Evolutionary conservation across 2,888 invertebrate species (phyloP).

Genomic region (Acrocera orbiculus): DNA sequence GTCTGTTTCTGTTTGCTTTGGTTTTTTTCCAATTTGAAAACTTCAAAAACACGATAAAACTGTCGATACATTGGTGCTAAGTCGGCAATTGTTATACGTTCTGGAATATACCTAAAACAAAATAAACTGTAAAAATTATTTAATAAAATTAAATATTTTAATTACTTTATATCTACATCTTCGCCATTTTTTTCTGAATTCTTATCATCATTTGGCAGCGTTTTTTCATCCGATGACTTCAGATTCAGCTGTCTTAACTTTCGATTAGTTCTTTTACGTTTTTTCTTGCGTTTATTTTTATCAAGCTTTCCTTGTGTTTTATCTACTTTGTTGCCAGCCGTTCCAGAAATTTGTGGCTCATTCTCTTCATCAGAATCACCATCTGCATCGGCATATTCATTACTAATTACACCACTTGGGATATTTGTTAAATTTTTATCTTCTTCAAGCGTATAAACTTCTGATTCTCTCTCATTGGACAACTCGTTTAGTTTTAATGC

Average conservation of each 20-base stretch:
- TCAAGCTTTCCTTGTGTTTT: conserved; percentile 35
- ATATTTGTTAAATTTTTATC: conserved; percentile 12
- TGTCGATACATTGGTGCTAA: conserved; percentile 85
- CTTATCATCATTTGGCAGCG: no score
- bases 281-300: conserved; percentile 52
- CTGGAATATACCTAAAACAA: conserved; percentile 41
- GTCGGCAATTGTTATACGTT: conserved; percentile 69
- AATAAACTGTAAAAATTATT: no score
- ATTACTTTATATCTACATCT: conserved; percentile 35
- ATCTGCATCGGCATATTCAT: conserved; percentile 44
- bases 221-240: conserved; percentile 19
- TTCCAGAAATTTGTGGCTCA: conserved; percentile 31
- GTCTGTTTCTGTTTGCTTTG: conserved; percentile 28
- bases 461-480: conserved; percentile 50
- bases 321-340: conserved; percentile 16
- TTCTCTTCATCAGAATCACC: conserved; percentile 40
- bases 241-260: conserved; percentile 34
- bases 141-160: neutral
- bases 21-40: conserved; percentile 77
- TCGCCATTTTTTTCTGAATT: conserved; percentile 21
- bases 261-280: conserved; percentile 44
- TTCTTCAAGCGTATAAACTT: conserved; percentile 20
- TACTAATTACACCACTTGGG: conserved; percentile 37
- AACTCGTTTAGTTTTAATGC: conserved; percentile 76
- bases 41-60: conserved; percentile 81